Base-by-base conservation (phyloP, 1,140 invertebrate genomes). In the Megalopta genalis region DNA sequence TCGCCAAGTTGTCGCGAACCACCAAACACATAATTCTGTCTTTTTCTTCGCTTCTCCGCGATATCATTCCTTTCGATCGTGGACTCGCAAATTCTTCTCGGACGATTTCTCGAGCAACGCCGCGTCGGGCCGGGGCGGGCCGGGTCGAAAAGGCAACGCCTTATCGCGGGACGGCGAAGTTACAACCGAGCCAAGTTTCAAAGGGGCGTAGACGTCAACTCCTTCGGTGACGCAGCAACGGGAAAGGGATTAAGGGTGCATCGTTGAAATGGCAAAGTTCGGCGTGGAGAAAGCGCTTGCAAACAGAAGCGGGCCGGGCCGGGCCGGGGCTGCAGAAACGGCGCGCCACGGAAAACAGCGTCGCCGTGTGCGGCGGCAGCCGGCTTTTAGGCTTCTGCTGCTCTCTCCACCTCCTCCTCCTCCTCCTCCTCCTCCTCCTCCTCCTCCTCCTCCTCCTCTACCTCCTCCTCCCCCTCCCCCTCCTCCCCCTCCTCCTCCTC, bases 341-440 rank as follows among this genome's bases (percentile, higher is more conserved):
- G 65, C 65, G 74, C 74, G 73, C 74, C n/a, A n/a, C n/a, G n/a
- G 80, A 73, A 71, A 85, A 83, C 75, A 83, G 68, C 73, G 72
- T 72, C 69, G 67, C 73, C 70, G 59, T 39, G 60, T 72, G n/a
- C n/a, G n/a, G 79, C 74, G 49, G 84, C 74, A 85, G 72, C 75
- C 80, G 76, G 74, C 84, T 86, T 82, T 86, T 86, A 86, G 83
- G 71, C 71, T 81, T 85, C 81, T 74, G 75, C 80, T 67, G n/a
- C n/a, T n/a, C n/a, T 57, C 63, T 52, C 70, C 32, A 52, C 82
- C 46, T n/a, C n/a, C n/a, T n/a, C n/a, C n/a, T n/a, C n/a, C n/a
- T n/a, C n/a, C n/a, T n/a, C n/a, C n/a, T n/a, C n/a, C n/a, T n/a
- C n/a, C n/a, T n/a, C n/a, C n/a, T n/a, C n/a, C n/a, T n/a, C n/a